phyloP scores from a whole-genome alignment of 2,797 vertebrate species.

The Poecilia wingei region DNA sequence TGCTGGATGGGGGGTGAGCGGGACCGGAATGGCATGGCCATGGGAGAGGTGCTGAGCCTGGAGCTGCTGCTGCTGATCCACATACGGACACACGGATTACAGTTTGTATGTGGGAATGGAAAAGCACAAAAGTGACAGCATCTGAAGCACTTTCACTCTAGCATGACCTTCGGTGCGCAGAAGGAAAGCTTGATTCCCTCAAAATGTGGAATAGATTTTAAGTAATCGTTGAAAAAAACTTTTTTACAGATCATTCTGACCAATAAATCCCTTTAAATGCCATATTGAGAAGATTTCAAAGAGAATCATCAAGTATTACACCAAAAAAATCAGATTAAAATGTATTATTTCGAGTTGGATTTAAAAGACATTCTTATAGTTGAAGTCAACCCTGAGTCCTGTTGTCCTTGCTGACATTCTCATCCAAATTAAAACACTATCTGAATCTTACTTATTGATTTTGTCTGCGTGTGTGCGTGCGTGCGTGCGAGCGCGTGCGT shows the following conservation, averaged over 20 bases:
- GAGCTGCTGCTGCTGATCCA: slow-evolving; percentile 93
- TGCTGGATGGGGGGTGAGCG: slow-evolving; percentile 91
- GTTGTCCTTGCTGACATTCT: neutral
- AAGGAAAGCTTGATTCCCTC: neutral
- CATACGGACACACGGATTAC: slow-evolving; percentile 33
- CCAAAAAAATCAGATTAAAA: neutral
- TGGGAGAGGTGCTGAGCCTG: slow-evolving; percentile 96
- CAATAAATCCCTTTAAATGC: neutral
- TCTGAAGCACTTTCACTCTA: neutral
- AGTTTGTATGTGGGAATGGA: neutral
- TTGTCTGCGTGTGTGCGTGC: slow-evolving; percentile 4
- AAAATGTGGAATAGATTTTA: neutral
- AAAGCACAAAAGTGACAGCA: neutral
- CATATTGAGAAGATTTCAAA: neutral
- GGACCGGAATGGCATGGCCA: slow-evolving; percentile 90
- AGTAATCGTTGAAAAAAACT: neutral
- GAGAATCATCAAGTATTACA: neutral
- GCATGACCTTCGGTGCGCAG: neutral
- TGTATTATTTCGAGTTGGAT: neutral
- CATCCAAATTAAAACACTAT: neutral
- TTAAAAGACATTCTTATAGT: neutral
- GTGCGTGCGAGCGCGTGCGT: too few relatives aligned
- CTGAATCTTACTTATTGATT: slow-evolving; percentile 6
- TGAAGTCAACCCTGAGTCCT: neutral
- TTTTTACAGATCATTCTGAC: neutral